Evolutionary conservation across 2,113 vertebrate genomes (phyloP).

Genomic region (Etia nguti): DNA sequence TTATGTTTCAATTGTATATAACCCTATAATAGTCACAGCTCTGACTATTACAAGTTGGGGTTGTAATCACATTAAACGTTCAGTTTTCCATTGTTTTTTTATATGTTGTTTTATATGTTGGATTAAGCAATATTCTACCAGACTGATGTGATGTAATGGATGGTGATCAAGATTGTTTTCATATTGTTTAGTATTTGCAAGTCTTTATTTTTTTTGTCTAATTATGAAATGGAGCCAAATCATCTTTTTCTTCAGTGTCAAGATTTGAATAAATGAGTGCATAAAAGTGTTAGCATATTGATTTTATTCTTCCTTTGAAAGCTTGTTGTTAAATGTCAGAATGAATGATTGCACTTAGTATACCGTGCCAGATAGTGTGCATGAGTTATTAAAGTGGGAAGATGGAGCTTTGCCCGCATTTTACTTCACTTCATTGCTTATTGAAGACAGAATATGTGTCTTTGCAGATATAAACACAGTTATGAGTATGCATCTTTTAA

Average conservation of each 20-base stretch:
- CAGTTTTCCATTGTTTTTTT: not conserved
- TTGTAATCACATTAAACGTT: not conserved
- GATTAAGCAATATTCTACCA: not conserved
- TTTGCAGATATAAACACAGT: not conserved
- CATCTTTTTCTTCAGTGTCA: conserved; percentile 13
- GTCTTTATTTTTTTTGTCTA: not conserved
- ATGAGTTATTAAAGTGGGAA: conserved; percentile 2
- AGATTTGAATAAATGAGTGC: conserved; percentile 37
- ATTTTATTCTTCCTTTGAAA: conserved; percentile 47
- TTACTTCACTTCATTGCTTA: not conserved
- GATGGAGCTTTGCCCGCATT: not conserved
- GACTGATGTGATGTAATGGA: not conserved
- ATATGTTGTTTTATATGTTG: not conserved
- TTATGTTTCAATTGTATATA: not conserved
- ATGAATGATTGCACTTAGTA: conserved; percentile 40
- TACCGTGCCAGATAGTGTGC: not conserved
- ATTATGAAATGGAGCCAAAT: conserved; percentile 2
- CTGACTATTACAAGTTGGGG: not conserved
- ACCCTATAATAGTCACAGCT: not conserved
- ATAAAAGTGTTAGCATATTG: conserved; percentile 49
- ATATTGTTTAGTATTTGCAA: not conserved
- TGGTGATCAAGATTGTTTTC: conserved; percentile 1
- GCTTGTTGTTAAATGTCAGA: conserved; percentile 22
- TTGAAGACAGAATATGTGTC: not conserved
- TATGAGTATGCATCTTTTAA: not conserved